These are phyloP conservation scores for Centropus bengalensis DNA, from an alignment of 2,113 vertebrate genomes.

Conservation along the genomic window DNA sequence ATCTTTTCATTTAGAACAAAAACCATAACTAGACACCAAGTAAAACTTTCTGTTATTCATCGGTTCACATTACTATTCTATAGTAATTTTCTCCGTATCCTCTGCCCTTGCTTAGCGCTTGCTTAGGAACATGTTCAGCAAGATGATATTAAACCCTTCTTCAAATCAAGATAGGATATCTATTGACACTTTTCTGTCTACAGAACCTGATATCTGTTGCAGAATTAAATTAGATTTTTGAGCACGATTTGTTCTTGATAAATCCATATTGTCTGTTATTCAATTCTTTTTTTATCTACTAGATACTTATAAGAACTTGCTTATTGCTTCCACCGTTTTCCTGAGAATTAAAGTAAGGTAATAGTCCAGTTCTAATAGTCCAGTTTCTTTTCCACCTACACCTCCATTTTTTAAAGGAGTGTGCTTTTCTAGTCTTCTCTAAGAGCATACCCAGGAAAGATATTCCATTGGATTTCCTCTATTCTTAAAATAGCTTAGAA, in stretches of 20 bases:
- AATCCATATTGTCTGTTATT: neutral
- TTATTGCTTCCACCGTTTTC: neutral
- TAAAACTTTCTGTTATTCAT: neutral
- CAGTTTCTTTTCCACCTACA: neutral
- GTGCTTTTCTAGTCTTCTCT: neutral
- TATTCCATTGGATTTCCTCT: neutral
- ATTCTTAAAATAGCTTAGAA: neutral
- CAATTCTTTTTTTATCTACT: neutral
- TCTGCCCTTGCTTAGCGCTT: neutral
- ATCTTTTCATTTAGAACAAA: neutral
- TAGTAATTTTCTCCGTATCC: neutral
- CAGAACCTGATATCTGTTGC: neutral
- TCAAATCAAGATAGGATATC: neutral
- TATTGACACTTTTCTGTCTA: neutral
- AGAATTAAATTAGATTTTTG: neutral
- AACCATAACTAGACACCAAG: neutral
- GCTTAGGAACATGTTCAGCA: neutral
- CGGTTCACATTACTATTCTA: neutral
- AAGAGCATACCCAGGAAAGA: neutral
- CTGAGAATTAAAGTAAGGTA: neutral
- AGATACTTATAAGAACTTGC: neutral
- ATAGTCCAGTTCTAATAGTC: neutral
- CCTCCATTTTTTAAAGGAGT: neutral
- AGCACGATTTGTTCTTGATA: neutral
- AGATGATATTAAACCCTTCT: neutral